Percentiles rank a stretch among this genome's conserved stretches.
These are phyloP conservation scores for Hormaphis cornu DNA, from an alignment of 1,140 invertebrate genomes.

Conservation along the genomic window DNA sequence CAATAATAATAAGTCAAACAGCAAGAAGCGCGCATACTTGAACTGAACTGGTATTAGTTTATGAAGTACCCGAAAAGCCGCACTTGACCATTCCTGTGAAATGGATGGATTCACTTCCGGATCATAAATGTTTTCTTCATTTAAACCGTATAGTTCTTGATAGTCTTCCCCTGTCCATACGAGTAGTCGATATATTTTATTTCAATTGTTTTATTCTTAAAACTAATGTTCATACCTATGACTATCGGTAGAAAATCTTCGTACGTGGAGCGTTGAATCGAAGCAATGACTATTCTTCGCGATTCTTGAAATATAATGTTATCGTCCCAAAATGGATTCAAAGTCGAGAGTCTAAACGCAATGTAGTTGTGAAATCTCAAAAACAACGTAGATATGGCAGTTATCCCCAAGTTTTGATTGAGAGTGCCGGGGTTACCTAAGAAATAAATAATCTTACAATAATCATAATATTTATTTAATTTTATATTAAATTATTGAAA, in stretches of 20 bases:
- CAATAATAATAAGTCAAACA: neutral
- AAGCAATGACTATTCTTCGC: conserved; percentile 43
- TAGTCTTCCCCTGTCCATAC: neutral
- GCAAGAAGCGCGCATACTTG: neutral
- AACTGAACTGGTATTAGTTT: neutral
- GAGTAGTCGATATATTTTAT: neutral
- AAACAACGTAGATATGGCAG: conserved; percentile 16
- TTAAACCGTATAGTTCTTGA: neutral
- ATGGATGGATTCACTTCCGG: neutral
- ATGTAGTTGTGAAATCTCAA: conserved; percentile 39
- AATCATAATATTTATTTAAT: no score
- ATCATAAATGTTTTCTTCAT: conserved; percentile 2
- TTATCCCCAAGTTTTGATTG: conserved; percentile 32
- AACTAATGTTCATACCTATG: conserved; percentile 52
- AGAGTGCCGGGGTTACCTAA: conserved; percentile 12
- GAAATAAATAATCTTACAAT: no score
- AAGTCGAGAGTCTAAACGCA: conserved; percentile 34
- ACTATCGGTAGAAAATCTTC: conserved; percentile 56
- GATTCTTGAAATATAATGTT: conserved; percentile 36
- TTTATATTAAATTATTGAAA: no score
- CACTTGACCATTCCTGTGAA: neutral
- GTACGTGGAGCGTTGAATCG: conserved; percentile 55
- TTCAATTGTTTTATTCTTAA: no score
- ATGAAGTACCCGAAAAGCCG: neutral
- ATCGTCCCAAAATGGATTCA: conserved; percentile 34